phyloP scores from a whole-genome alignment of 2,113 vertebrate species.

The Equus przewalskii region DNA sequence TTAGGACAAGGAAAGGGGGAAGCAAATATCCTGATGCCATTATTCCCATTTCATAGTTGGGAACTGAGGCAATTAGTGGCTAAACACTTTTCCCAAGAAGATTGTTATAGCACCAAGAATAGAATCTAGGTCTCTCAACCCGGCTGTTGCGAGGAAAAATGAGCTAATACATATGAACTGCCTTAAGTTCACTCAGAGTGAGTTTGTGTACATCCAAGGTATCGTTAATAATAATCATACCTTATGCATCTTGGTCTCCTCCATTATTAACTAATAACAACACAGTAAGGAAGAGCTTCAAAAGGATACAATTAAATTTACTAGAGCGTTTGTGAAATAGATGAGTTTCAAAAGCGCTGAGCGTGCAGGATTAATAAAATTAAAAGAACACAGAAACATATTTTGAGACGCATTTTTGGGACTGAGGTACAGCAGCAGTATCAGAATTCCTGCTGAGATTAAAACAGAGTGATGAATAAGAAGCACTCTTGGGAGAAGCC shows the following conservation, averaged over 20 bases:
- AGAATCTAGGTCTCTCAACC: constrained; percentile 35
- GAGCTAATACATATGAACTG: not conserved
- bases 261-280: constrained; percentile 35
- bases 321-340: constrained; percentile 38
- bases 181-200: not conserved
- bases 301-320: constrained; percentile 1
- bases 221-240: not conserved
- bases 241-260: not conserved
- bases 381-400: constrained; percentile 31
- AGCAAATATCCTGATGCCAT: not conserved
- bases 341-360: constrained; percentile 29
- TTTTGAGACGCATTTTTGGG: not conserved
- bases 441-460: constrained; percentile 3
- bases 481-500: not conserved
- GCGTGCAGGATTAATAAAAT: not conserved
- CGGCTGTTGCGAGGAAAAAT: not conserved
- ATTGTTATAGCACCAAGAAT: not conserved
- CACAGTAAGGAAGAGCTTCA: constrained; percentile 8
- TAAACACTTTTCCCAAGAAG: constrained; percentile 24
- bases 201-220: not conserved
- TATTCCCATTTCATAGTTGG: not conserved
- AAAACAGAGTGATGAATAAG: not conserved
- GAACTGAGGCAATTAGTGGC: constrained; percentile 25
- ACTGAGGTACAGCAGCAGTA: not conserved
- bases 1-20: not conserved